A percentile compares a stretch with the other conserved stretches of the same genome.
These are phyloP conservation scores for Rhizomys pruinosus DNA, from an alignment of 2,113 vertebrate genomes.

Conservation along the genomic window DNA sequence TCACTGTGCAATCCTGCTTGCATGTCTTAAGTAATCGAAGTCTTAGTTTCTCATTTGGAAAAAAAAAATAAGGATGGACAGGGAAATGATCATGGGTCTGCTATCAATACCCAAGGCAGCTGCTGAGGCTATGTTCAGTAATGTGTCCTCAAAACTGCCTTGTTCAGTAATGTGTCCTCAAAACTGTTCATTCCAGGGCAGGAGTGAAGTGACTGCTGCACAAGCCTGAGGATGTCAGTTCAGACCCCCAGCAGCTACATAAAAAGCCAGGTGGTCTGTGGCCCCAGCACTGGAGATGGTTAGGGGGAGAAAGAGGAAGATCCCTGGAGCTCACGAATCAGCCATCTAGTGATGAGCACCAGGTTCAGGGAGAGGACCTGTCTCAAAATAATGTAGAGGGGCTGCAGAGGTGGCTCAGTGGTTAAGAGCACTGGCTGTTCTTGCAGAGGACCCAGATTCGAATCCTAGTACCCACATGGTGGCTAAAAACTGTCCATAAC, in stretches of 20 bases:
- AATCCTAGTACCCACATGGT: too few species aligned
- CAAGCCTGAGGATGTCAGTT: not conserved
- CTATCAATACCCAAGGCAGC: not conserved
- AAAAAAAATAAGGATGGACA: not conserved
- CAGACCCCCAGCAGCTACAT: not conserved
- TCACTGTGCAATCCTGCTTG: not conserved
- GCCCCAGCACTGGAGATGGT: not conserved
- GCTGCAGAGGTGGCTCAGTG: too few species aligned
- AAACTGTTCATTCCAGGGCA: not conserved
- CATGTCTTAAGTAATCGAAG: not conserved
- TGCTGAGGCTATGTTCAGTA: not conserved
- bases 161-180: not conserved
- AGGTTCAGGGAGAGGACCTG: not conserved
- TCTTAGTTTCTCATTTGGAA: not conserved
- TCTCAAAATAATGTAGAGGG: not conserved
- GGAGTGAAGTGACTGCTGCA: not conserved
- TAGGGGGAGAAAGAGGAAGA: too few species aligned
- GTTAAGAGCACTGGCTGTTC: too few species aligned
- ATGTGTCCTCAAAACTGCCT: conserved; percentile 1
- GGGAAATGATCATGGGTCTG: not conserved
- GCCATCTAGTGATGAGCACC: not conserved
- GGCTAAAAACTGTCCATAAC: too few species aligned
- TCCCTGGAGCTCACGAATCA: not conserved
- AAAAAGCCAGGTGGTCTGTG: not conserved
- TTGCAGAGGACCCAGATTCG: too few species aligned